These are phyloP conservation scores for Fopius arisanus DNA, from an alignment of 1,140 invertebrate genomes.

Conservation along the genomic window DNA sequence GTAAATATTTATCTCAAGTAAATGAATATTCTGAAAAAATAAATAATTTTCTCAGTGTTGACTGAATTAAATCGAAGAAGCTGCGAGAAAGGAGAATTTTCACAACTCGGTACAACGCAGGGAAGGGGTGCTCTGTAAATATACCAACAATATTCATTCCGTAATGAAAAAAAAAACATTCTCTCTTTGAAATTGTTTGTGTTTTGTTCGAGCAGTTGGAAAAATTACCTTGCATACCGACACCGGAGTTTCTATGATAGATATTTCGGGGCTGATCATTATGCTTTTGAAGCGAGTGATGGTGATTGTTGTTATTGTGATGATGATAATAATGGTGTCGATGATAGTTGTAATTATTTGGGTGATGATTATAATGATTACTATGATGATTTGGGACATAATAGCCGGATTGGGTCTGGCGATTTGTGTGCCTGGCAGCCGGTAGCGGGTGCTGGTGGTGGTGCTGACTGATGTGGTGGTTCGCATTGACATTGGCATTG, in stretches of 20 bases:
- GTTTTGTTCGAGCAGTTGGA: slow-evolving; percentile 23
- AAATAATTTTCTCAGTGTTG: too few relatives aligned
- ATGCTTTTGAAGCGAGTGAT: slow-evolving; percentile 68
- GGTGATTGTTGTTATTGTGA: slow-evolving; percentile 64
- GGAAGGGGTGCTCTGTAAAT: background rate
- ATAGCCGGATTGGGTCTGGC: slow-evolving; percentile 59
- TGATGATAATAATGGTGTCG: slow-evolving; percentile 63
- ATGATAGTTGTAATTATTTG: slow-evolving; percentile 62
- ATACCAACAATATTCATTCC: slow-evolving; percentile 24
- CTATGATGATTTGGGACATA: slow-evolving; percentile 64
- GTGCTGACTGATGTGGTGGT: slow-evolving; percentile 64
- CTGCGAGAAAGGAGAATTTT: background rate
- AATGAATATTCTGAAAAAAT: too few relatives aligned
- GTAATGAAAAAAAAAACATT: slow-evolving; percentile 5
- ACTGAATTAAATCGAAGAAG: background rate
- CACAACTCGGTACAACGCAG: background rate
- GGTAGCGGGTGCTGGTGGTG: slow-evolving; percentile 67
- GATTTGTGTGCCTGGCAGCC: slow-evolving; percentile 61
- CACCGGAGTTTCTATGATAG: slow-evolving; percentile 71
- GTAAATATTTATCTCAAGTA: too few relatives aligned
- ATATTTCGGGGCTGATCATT: slow-evolving; percentile 68
- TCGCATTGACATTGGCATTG: slow-evolving; percentile 65
- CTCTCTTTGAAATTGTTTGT: background rate
- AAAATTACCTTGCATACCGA: slow-evolving; percentile 72
- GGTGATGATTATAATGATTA: slow-evolving; percentile 62